These are phyloP conservation scores for Vulpes ferrilata DNA, from an alignment of 2,113 vertebrate species.

Conservation along the genomic window DNA sequence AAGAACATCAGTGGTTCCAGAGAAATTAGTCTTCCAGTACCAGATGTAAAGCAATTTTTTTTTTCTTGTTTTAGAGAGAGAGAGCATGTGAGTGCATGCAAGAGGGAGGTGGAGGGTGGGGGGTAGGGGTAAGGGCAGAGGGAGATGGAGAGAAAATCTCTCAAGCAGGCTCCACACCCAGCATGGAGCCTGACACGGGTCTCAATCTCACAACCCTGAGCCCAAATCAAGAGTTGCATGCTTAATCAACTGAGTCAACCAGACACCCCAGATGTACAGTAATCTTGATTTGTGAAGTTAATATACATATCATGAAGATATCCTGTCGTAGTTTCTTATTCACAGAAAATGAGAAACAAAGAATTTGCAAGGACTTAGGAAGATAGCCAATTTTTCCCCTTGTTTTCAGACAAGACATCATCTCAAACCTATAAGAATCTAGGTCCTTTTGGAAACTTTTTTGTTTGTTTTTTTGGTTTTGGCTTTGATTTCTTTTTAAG, in stretches of 20 bases:
- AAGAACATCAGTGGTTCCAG: background rate
- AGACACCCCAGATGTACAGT: background rate
- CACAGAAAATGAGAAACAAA: background rate
- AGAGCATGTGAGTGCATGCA: too few relatives aligned
- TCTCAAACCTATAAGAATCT: background rate
- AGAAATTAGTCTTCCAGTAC: background rate
- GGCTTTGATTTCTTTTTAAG: background rate
- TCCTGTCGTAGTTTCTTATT: background rate
- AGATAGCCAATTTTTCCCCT: background rate
- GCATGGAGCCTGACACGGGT: too few relatives aligned
- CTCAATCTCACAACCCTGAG: too few relatives aligned
- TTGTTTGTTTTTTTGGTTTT: background rate
- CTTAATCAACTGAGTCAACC: too few relatives aligned
- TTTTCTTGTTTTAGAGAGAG: too few relatives aligned
- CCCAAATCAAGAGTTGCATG: too few relatives aligned
- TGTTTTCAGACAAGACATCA: background rate
- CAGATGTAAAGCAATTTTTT: background rate
- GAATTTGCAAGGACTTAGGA: background rate
- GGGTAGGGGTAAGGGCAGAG: too few relatives aligned
- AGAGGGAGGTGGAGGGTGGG: too few relatives aligned
- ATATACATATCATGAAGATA: background rate
- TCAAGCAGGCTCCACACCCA: too few relatives aligned
- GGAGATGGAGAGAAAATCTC: too few relatives aligned
- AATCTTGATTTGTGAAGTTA: background rate
- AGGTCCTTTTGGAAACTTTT: background rate